Evolutionary conservation across 2,113 vertebrate genomes (phyloP), one percentile per base, ranked within the genome.

Genomic region (Morone saxatilis): DNA sequence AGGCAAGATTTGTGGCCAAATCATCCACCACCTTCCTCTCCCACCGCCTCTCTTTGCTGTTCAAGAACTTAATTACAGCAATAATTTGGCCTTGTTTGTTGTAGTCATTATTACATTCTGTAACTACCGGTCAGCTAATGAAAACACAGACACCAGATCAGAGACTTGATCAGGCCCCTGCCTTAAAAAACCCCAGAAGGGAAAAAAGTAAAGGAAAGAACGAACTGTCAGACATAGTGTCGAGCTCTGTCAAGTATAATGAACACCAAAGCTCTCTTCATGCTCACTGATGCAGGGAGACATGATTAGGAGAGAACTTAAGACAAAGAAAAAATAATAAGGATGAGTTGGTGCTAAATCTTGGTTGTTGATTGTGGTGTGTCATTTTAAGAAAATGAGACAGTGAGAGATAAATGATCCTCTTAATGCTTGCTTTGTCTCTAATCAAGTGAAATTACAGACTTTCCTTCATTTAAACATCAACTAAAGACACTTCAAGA

Each of bases 21-120:
- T 80, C 65, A 57, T 72, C 78, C 61, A 60, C 66, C 77, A 7
- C 48, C 60, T 54, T 54, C 63, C 65, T 61, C 88, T 78, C 71
- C 71, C 20, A 22, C 77, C 71, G 83, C 22, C 63, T 81, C 76
- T 68, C 36, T 56, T 81, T 14, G 48, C 86, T 71, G 71, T 76
- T 83, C 67, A 74, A 63, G 75, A 86, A 91, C 86, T 85, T 90
- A 89, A 93, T 93, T 86, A 89, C 68, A 41, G 63, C 6, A 12
- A 90, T 89, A 87, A 88, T 90, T 89, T 83, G 76, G 60, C 71
- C 86, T 88, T 84, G 84, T 92, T 90, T 91, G 70, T 78, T 88
- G 66, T 80, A 62, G 68, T 53, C 71, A 41, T 87, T 76, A 81
- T 80, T 85, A 78, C 69, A 68, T 83, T 85, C 63, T 71, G 63